phyloP scores from a whole-genome alignment of 2,797 vertebrate species.

The Aplochiton taeniatus region DNA sequence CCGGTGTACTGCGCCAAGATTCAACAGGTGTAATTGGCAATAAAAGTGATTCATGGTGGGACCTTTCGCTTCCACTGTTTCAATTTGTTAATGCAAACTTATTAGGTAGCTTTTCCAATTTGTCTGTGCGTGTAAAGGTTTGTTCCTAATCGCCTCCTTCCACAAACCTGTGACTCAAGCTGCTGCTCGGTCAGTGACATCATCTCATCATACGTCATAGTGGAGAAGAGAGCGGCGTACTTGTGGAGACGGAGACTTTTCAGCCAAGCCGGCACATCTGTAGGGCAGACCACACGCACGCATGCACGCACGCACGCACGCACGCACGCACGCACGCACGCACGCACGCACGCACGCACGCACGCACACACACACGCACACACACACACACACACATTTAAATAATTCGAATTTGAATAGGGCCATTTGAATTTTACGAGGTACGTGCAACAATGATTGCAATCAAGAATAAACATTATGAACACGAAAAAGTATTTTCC shows the following conservation, averaged over 20 bases:
- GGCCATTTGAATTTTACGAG: no score
- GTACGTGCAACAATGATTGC: no score
- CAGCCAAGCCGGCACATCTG: constrained; percentile 97
- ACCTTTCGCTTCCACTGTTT: no score
- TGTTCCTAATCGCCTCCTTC: not conserved
- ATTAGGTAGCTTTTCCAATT: no score
- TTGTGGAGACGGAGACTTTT: constrained; percentile 99
- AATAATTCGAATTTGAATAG: no score
- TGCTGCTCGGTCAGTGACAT: constrained; percentile 95
- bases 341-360: constrained; percentile 21
- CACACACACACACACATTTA: constrained; percentile 8
- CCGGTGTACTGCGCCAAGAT: no score
- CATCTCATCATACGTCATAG: constrained; percentile 98
- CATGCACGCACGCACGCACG: constrained; percentile 6
- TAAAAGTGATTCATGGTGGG: no score
- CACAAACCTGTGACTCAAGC: constrained; percentile 89
- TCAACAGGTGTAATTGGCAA: no score
- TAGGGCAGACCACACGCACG: constrained; percentile 20
- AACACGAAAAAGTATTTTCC: no score
- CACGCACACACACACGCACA: constrained; percentile 22
- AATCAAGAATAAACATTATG: no score
- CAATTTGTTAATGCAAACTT: no score
- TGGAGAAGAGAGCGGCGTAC: constrained; percentile 94
- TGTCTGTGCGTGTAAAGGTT: not conserved
- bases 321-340: not conserved